phyloP scores from a whole-genome alignment of 2,113 vertebrate species.

The Hemiscyllium ocellatum region DNA sequence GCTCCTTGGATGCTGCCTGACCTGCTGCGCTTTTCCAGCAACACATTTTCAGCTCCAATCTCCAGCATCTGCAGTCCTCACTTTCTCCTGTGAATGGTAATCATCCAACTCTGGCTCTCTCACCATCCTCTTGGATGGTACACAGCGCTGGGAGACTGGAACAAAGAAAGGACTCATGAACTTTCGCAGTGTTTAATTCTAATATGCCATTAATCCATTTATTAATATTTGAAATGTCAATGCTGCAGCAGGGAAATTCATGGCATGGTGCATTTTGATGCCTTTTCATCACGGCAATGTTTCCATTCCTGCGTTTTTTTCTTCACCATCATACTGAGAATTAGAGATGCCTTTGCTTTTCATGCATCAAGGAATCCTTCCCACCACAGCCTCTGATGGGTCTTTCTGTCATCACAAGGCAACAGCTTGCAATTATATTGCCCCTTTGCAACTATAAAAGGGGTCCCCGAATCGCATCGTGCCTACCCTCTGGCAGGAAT shows the following conservation, averaged over 20 bases:
- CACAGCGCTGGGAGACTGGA: not conserved
- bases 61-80: too few relatives aligned
- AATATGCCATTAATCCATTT: not conserved
- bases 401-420: not conserved
- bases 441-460: not conserved
- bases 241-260: not conserved
- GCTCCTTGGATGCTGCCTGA: too few relatives aligned
- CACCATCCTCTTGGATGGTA: too few relatives aligned
- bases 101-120: not conserved
- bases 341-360: not conserved
- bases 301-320: not conserved
- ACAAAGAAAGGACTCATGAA: not conserved
- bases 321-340: not conserved
- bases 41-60: too few relatives aligned
- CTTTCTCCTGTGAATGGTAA: not conserved
- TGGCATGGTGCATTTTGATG: not conserved
- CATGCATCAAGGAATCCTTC: not conserved
- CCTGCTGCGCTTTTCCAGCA: too few relatives aligned
- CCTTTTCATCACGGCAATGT: not conserved
- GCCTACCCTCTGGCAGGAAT: too few relatives aligned
- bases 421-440: not conserved
- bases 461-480: too few relatives aligned
- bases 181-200: not conserved
- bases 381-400: not conserved
- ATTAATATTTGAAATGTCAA: not conserved